Evolutionary conservation across 2,888 invertebrate species (phyloP).

Genomic region (Pristionchus arcanus): DNA sequence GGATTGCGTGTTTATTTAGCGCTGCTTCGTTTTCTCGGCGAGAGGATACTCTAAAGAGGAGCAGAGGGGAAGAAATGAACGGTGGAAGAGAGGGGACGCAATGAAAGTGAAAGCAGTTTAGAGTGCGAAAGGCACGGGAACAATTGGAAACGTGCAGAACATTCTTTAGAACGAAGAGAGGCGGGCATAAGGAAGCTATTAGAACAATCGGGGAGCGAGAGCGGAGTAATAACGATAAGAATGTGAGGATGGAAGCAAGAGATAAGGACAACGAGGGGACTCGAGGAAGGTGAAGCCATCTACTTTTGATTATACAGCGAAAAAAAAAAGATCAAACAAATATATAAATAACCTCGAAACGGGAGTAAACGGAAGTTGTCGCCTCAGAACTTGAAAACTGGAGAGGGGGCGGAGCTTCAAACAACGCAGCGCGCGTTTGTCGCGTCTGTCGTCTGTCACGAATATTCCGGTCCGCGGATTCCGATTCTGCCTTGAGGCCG

Average conservation of each 20-base stretch:
- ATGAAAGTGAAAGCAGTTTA: constrained; percentile 14
- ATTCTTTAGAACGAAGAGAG: not conserved
- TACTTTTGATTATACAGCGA: not conserved
- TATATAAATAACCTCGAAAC: constrained; percentile 37
- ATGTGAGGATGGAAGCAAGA: not conserved
- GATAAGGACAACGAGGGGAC: not conserved
- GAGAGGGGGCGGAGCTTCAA: constrained; percentile 15
- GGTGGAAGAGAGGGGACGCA: not conserved
- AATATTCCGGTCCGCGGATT: constrained; percentile 17
- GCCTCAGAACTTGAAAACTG: not conserved
- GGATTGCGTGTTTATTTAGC: constrained; percentile 34
- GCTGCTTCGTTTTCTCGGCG: constrained; percentile 29
- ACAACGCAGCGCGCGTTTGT: not conserved
- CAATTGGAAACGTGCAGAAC: constrained; percentile 34
- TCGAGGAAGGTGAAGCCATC: not conserved
- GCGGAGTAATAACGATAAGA: constrained; percentile 19
- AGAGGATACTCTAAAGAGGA: constrained; percentile 26
- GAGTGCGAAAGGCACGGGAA: constrained; percentile 16
- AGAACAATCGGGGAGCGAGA: constrained; percentile 40
- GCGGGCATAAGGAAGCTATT: constrained; percentile 45
- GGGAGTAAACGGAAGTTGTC: not conserved
- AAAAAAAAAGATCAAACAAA: not conserved
- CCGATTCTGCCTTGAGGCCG: constrained; percentile 43
- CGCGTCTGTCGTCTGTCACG: not conserved
- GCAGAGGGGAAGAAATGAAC: constrained; percentile 14